Conservation (phyloP, 2,113 vertebrate species). For the Garra rufa region DNA sequence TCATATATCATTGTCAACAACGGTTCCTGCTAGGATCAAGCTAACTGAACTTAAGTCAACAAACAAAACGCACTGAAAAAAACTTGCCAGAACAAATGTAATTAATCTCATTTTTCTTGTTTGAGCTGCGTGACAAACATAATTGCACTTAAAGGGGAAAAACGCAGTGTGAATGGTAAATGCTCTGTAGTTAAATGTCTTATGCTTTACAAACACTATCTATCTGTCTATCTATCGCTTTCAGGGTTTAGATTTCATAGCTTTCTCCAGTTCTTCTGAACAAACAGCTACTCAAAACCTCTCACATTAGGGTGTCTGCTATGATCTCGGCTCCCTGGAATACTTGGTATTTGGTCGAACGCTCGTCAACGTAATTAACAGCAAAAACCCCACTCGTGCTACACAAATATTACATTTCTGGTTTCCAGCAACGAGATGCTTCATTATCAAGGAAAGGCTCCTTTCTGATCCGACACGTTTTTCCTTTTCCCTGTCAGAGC, state of each 20-base stretch:
- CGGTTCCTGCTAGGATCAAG: slow-evolving; percentile 21
- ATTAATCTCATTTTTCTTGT: slow-evolving; percentile 33
- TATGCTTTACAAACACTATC: not conserved
- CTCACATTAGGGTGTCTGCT: not conserved
- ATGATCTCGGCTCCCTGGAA: not conserved
- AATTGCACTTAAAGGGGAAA: slow-evolving; percentile 18
- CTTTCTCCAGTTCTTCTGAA: not conserved
- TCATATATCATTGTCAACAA: slow-evolving; percentile 34
- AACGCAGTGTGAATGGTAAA: not conserved
- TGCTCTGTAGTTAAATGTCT: not conserved
- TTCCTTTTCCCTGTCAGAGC: slow-evolving; percentile 37
- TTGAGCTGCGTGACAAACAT: slow-evolving; percentile 20
- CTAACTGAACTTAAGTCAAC: slow-evolving; percentile 31
- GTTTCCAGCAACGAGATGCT: slow-evolving; percentile 25
- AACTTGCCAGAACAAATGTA: not conserved
- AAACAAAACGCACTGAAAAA: slow-evolving; percentile 16
- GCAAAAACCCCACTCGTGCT: not conserved
- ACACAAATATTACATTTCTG: slow-evolving; percentile 6
- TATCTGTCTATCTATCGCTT: not conserved
- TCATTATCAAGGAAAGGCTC: slow-evolving; percentile 43
- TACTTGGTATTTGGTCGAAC: slow-evolving; percentile 25
- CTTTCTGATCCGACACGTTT: slow-evolving; percentile 29
- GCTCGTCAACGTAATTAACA: slow-evolving; percentile 19
- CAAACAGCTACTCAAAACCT: not conserved
- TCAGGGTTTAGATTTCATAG: not conserved